Percentiles rank a stretch among this genome's conserved stretches.
Evolutionary conservation across 2,113 vertebrate species (phyloP).

Genomic region (Gallinago jamesoni): DNA sequence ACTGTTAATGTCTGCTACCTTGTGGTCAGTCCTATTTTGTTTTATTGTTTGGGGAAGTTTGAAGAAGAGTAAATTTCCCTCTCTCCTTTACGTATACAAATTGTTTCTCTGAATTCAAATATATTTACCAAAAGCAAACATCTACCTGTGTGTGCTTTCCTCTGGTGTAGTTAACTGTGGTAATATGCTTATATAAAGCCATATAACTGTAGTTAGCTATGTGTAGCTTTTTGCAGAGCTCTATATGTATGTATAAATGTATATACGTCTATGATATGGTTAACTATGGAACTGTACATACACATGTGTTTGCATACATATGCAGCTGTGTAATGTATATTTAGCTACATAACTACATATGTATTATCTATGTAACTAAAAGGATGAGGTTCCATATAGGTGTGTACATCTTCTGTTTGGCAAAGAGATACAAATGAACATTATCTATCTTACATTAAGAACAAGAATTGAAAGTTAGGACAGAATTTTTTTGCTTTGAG

Average conservation of each 20-base stretch:
- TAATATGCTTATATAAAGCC: not conserved
- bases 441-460: not conserved
- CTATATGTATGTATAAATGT: not conserved
- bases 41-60: not conserved
- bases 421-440: not conserved
- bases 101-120: not conserved
- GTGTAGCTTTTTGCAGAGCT: not conserved
- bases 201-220: not conserved
- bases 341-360: not conserved
- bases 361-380: not conserved
- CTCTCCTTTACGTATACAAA: not conserved
- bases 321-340: not conserved
- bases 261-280: not conserved
- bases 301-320: accelerated
- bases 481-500: not conserved
- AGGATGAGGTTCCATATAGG: not conserved
- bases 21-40: not conserved
- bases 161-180: not conserved
- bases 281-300: not conserved
- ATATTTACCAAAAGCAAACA: not conserved
- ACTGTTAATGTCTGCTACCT: not conserved
- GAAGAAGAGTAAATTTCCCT: not conserved
- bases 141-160: not conserved
- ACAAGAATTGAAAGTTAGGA: not conserved
- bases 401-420: not conserved